Percentiles rank a stretch among this genome's conserved stretches.
phyloP scores from a whole-genome alignment of 2,888 invertebrate genomes.

The Halocaridina rubra region DNA sequence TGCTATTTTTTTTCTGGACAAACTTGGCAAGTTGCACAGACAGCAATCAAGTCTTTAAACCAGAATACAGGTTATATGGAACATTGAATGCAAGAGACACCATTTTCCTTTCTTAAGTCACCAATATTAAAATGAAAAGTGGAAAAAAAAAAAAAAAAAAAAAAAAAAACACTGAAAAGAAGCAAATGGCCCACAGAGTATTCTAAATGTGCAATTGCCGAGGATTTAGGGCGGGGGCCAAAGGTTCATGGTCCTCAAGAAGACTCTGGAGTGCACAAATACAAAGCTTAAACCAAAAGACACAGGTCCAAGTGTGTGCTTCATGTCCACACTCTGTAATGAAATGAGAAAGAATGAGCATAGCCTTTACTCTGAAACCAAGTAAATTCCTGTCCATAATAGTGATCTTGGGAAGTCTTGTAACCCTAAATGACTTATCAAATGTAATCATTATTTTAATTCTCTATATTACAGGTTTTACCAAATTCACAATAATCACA shows the following conservation, averaged over 20 bases:
- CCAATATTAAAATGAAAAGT: too few relatives aligned
- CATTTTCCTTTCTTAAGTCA: too few relatives aligned
- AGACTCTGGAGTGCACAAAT: conserved; percentile 44
- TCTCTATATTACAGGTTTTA: background rate
- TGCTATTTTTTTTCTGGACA: conserved; percentile 23
- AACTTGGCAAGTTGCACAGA: conserved; percentile 39
- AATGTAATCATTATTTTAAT: background rate
- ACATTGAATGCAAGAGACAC: too few relatives aligned
- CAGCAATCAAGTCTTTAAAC: too few relatives aligned
- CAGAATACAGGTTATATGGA: too few relatives aligned
- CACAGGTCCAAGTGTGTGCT: conserved; percentile 48
- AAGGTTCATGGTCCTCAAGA: conserved; percentile 18
- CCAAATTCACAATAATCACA: background rate
- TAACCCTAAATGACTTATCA: background rate
- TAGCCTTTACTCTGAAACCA: too few relatives aligned
- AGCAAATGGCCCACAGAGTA: conserved; percentile 17
- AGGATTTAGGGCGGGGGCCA: conserved; percentile 14
- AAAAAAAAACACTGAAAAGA: conserved; percentile 4
- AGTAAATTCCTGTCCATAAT: too few relatives aligned
- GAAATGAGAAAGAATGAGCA: background rate
- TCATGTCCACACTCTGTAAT: conserved; percentile 3
- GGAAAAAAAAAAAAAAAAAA: conserved; percentile 12
- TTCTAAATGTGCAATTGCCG: conserved; percentile 41
- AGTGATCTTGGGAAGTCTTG: too few relatives aligned
- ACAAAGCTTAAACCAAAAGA: conserved; percentile 55